Evolutionary conservation across 2,888 invertebrate species (phyloP).

Genomic region (Cremastinae sp.): DNA sequence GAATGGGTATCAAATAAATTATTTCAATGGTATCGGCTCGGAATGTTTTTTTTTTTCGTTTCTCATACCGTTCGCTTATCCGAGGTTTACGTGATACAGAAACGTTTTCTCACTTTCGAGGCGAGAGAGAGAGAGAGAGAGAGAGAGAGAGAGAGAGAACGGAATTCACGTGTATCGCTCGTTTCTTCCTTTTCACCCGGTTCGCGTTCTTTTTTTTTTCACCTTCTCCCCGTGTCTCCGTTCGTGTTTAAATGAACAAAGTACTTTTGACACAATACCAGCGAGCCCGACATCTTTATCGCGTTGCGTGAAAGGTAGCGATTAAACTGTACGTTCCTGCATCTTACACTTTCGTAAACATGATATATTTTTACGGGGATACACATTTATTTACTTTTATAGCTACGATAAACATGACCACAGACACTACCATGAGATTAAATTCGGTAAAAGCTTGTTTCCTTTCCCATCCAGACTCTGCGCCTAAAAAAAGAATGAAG

Average conservation of each 20-base stretch:
- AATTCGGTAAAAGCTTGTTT: constrained; percentile 23
- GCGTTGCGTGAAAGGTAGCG: constrained; percentile 56
- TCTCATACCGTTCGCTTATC: constrained; percentile 1
- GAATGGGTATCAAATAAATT: background rate
- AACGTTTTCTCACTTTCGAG: constrained; percentile 18
- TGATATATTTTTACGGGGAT: background rate
- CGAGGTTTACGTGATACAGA: constrained; percentile 43
- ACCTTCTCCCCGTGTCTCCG: constrained; percentile 8
- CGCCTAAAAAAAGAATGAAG: too few species aligned
- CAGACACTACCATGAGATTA: constrained; percentile 16
- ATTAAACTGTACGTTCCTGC: constrained; percentile 44
- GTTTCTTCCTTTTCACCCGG: constrained; percentile 17
- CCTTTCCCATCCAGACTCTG: background rate
- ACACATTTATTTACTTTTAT: constrained; percentile 18
- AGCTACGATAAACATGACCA: constrained; percentile 26
- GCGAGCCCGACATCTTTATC: constrained; percentile 38
- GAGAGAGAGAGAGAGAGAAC: background rate
- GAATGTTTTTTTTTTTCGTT: background rate
- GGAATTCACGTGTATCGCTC: background rate
- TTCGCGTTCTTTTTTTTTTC: constrained; percentile 8
- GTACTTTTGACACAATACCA: constrained; percentile 34
- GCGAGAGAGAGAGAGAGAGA: background rate
- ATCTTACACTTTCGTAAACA: constrained; percentile 8
- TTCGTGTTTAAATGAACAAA: constrained; percentile 41
- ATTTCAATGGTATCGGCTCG: background rate